Percentiles rank a stretch among this genome's conserved stretches.
Evolutionary conservation across 2,797 vertebrate genomes (phyloP).

Genomic region (Myotis vivesi): DNA sequence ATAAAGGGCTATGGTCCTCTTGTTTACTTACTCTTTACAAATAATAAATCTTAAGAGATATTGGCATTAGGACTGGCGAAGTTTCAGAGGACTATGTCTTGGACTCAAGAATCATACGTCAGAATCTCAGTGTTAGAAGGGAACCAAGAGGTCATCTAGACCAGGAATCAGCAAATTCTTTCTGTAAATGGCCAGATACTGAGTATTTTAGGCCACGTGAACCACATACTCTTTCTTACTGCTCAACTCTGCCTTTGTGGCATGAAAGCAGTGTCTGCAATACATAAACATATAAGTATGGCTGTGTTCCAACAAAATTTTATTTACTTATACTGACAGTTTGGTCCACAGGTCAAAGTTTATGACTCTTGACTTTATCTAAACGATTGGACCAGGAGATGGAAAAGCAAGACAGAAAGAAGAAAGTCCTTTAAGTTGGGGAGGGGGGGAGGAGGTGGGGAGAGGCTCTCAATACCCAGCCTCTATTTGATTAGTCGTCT

Average conservation of each 20-base stretch:
- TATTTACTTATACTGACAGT: background rate
- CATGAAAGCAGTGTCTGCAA: background rate
- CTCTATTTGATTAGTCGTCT: background rate
- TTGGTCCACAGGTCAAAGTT: background rate
- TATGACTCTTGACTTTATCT: background rate
- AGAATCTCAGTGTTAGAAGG: constrained; percentile 7
- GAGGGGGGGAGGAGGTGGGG: accelerated
- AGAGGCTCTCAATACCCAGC: background rate
- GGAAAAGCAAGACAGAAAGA: background rate
- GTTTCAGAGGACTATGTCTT: background rate
- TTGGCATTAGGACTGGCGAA: background rate
- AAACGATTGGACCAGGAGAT: background rate
- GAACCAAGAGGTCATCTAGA: background rate
- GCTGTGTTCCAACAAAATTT: background rate
- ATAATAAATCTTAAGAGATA: background rate
- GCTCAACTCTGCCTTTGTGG: background rate
- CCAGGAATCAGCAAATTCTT: background rate
- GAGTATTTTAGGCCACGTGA: background rate
- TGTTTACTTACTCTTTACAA: background rate
- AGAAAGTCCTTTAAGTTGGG: background rate
- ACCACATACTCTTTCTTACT: background rate
- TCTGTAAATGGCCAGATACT: background rate
- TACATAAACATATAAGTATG: background rate
- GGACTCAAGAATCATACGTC: background rate
- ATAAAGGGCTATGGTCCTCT: background rate